Base-by-base conservation (phyloP, 2,888 invertebrate species). In the Drosophila longiperda region DNA sequence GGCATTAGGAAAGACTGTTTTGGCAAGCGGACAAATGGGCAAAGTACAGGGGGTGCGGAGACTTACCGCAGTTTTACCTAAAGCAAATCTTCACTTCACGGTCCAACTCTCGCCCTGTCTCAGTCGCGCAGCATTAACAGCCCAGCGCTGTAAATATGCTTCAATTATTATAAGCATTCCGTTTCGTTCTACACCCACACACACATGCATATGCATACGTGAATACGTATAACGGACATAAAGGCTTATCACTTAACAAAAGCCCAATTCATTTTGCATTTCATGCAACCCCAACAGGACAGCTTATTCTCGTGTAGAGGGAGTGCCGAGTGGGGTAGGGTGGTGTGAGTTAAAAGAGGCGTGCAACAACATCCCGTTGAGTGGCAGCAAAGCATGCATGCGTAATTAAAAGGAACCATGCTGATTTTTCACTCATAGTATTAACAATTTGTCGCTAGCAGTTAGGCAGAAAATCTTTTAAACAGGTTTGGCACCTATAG, bases 121-220 rank as follows among this genome's bases (percentile, higher is more conserved):
- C 15, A 45, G 23, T 45, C 45, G 23, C 23, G 45, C 23, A 45
- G 45, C 45, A 45, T 15, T 8, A 45, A 26, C 23, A 45, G 15
- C 23, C 8, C 15, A 59, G 62, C 71, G 58, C 57, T 87, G 84
- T 68, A 66, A 87, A 85, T 87, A 89, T 89, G 88, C 85, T 89
- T 89, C 89, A 85, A 87, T 89, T 85, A 89, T 85, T 82, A 82
- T 77, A 69, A 87, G 74, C 77, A 84, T 75, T 72, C 67, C 66
- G 66, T 62, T 52, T 57, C 65, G 66, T 48, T 52, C 40, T 52
- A 32, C 36, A 49, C 29, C 34, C 34, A 50, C 52, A 29, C 40
- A 66, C 72, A 52, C 77, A 77, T 52, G 49, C 77, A 77, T 52
- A n/a, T 38, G 26, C 36, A 54, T 38, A 38, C 26, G 26, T 23